Evolutionary conservation across 2,797 vertebrate genomes (phyloP), one percentile per base, ranked within the genome.

Genomic region (Cyclopterus lumpus): DNA sequence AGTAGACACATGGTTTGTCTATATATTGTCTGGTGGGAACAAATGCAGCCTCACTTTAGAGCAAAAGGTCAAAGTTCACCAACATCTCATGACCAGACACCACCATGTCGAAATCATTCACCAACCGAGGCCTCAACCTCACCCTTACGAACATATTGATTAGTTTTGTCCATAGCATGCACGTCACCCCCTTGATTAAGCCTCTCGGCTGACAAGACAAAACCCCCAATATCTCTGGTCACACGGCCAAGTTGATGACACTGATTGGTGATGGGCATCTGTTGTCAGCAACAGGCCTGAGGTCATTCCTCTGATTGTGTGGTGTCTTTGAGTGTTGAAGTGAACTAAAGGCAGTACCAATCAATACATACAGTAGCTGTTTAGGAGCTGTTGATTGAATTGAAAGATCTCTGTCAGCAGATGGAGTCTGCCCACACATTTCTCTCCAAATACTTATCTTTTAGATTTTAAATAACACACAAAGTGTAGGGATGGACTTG

Each of bases 191-290:
- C 34, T 74, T 89, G 81, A 89, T 86, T 81, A 83, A 86, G 68
- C 59, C 22, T 84, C 70, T 79, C 58, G 10, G 65, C 42, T 61
- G 32, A 18, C 28, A 1, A 73, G 58, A 81, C 66, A 71, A 77
- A 4, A 16, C 61, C 26, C 9, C 48, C 60, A 22, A 46, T 30
- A 30, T 42, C 53, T 65, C 58, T 8, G 53, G 48, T 72, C 55
- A 55, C 12, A 53, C 71, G 69, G 64, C 22, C 38, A 11, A 53
- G 57, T 71, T 77, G 40, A 51, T 69, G 73, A 76, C 58, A 62
- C 59, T 78, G 75, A 88, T 90, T 90, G 81, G 75, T 71, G 82
- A 81, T 8, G 60, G 55, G 82, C 84, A 89, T 87, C 89, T 92
- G 91, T 75, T 68, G 48, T 77, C 61, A 58, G 61, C 9, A 16